A percentile compares a stretch with the other conserved stretches of the same genome.
Evolutionary conservation across 2,888 invertebrate species (phyloP).

Genomic region (Dinocampus coccinellae): DNA sequence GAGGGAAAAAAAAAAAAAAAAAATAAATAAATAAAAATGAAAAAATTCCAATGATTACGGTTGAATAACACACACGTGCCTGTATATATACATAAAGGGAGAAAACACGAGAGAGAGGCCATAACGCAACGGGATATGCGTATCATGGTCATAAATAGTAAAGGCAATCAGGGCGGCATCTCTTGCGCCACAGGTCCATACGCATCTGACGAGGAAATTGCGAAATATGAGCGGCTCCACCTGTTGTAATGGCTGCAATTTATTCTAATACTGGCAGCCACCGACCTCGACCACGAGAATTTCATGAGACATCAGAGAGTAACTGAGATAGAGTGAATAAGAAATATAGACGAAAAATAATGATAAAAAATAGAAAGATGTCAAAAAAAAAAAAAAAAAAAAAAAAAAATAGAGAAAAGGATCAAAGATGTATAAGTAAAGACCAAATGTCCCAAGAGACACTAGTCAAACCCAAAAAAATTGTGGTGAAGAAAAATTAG

Average conservation of each 20-base stretch:
- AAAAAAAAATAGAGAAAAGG: not conserved
- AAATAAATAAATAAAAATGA: not conserved
- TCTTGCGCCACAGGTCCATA: slow-evolving; percentile 46
- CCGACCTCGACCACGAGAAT: slow-evolving; percentile 11
- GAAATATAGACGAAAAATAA: slow-evolving; percentile 21
- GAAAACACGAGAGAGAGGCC: not conserved
- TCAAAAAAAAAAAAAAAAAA: too few relatives aligned
- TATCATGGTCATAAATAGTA: slow-evolving; percentile 55
- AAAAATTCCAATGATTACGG: not conserved
- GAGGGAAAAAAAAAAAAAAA: too few relatives aligned
- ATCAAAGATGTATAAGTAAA: slow-evolving; percentile 3
- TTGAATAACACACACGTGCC: not conserved
- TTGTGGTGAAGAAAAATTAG: slow-evolving; percentile 5
- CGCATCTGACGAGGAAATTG: slow-evolving; percentile 58
- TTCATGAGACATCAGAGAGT: not conserved
- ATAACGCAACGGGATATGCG: slow-evolving; percentile 45
- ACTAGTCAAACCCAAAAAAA: not conserved
- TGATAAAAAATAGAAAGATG: not conserved
- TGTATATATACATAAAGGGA: not conserved
- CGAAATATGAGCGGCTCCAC: slow-evolving; percentile 59
- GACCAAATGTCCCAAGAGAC: not conserved
- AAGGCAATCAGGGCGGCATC: slow-evolving; percentile 53
- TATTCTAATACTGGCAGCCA: slow-evolving; percentile 56
- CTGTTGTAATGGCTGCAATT: slow-evolving; percentile 61
- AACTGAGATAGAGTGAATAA: slow-evolving; percentile 20